Conservation (phyloP, 2,888 invertebrate genomes). For the Drosophila borborema region DNA sequence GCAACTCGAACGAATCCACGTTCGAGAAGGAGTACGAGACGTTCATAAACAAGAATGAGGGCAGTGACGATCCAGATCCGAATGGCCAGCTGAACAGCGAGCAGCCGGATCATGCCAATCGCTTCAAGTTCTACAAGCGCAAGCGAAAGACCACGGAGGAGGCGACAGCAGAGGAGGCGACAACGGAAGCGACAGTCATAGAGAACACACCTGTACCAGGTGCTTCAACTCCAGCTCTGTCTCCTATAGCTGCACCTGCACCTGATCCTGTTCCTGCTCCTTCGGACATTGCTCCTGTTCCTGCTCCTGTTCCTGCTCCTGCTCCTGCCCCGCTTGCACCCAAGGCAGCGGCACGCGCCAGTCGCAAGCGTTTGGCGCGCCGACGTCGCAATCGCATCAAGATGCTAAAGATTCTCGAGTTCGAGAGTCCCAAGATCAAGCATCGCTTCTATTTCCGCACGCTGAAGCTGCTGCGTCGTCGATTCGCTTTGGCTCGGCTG, state of each 20-base stretch:
- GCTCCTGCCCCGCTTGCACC: conserved; percentile 23
- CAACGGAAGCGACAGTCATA: neutral
- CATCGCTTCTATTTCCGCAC: conserved; percentile 70
- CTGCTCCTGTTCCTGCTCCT: too few species aligned
- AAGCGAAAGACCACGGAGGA: conserved; percentile 74
- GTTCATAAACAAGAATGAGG: conserved; percentile 78
- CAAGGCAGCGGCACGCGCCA: conserved; percentile 45
- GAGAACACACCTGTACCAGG: neutral
- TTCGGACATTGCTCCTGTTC: neutral
- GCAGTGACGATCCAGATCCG: conserved; percentile 62
- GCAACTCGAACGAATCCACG: conserved; percentile 79
- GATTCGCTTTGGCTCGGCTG: conserved; percentile 30
- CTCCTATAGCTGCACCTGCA: neutral
- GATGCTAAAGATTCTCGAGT: conserved; percentile 66
- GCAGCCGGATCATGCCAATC: conserved; percentile 63
- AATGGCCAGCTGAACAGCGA: conserved; percentile 37
- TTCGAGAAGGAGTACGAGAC: conserved; percentile 83
- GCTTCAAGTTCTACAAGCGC: conserved; percentile 79
- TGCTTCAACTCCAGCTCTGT: neutral
- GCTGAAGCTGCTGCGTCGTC: conserved; percentile 50
- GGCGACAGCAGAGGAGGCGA: neutral
- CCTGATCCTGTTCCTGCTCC: neutral
- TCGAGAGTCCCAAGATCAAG: conserved; percentile 71
- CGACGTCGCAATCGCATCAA: conserved; percentile 63
- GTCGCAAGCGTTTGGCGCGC: conserved; percentile 52